phyloP scores from a whole-genome alignment of 92 coral and sea anemone species.

The Zoanthus gigantus region DNA sequence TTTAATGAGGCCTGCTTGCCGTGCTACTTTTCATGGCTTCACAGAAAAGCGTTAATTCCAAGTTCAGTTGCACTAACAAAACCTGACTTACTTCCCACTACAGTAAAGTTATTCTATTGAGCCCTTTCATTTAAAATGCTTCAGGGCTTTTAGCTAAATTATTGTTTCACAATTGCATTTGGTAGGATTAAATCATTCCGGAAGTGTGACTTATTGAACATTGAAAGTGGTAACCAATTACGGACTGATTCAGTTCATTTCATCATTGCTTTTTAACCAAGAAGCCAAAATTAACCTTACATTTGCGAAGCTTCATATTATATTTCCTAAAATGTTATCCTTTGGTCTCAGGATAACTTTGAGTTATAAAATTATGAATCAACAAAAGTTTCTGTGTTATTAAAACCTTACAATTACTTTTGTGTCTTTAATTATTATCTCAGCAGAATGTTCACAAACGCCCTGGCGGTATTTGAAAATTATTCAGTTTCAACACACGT shows the following conservation, averaged over 20 bases:
- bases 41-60: background rate
- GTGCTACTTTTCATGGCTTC: background rate
- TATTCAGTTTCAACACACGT: too few relatives aligned
- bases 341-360: background rate
- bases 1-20: slow-evolving; percentile 10
- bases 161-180: slow-evolving; percentile 16
- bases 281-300: background rate
- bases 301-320: background rate
- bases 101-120: background rate
- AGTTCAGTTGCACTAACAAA: slow-evolving; percentile 8
- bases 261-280: background rate
- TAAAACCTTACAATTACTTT: too few relatives aligned
- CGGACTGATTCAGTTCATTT: background rate
- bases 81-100: background rate
- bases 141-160: background rate
- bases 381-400: too few relatives aligned
- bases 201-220: background rate
- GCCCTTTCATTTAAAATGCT: background rate
- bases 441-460: too few relatives aligned
- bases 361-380: background rate
- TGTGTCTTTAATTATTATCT: too few relatives aligned
- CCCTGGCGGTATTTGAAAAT: too few relatives aligned
- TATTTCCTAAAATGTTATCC: background rate
- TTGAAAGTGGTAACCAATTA: background rate
- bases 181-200: slow-evolving; percentile 10